Evolutionary conservation across 2,113 vertebrate genomes (phyloP).

Genomic region (Neolamprologus cancellatus): DNA sequence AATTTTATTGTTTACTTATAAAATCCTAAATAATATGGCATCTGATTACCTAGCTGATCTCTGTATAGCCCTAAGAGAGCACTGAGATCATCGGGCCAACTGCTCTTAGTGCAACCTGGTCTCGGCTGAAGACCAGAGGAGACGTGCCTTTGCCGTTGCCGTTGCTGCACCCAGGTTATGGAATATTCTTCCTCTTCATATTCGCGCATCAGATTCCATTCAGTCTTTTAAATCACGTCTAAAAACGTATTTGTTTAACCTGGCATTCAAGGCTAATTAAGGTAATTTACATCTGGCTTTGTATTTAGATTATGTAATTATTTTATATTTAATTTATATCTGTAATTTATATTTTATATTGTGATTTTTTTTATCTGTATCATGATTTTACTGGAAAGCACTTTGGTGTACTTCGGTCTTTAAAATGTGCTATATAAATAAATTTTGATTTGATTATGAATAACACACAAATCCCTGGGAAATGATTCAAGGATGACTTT

Average conservation of each 20-base stretch:
- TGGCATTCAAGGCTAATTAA: too few relatives aligned
- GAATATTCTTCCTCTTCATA: too few relatives aligned
- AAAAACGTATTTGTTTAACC: too few relatives aligned
- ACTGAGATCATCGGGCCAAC: too few relatives aligned
- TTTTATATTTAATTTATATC: background rate
- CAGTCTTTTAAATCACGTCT: too few relatives aligned
- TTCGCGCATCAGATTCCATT: fast-evolving
- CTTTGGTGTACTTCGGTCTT: background rate
- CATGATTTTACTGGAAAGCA: background rate
- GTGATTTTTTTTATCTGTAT: background rate
- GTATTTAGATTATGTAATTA: too few relatives aligned
- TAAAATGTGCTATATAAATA: background rate
- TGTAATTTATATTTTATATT: background rate
- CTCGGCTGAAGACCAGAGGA: too few relatives aligned
- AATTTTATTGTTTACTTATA: too few relatives aligned
- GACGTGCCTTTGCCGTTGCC: fast-evolving
- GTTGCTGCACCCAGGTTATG: fast-evolving
- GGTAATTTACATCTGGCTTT: too few relatives aligned
- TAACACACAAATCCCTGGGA: background rate
- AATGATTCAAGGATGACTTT: background rate
- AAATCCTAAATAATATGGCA: too few relatives aligned
- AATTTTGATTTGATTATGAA: background rate
- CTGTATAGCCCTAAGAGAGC: fast-evolving
- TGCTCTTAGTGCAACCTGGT: too few relatives aligned
- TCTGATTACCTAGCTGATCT: too few relatives aligned